Conservation (phyloP, 2,797 vertebrate species). For the Pterois miles region DNA sequence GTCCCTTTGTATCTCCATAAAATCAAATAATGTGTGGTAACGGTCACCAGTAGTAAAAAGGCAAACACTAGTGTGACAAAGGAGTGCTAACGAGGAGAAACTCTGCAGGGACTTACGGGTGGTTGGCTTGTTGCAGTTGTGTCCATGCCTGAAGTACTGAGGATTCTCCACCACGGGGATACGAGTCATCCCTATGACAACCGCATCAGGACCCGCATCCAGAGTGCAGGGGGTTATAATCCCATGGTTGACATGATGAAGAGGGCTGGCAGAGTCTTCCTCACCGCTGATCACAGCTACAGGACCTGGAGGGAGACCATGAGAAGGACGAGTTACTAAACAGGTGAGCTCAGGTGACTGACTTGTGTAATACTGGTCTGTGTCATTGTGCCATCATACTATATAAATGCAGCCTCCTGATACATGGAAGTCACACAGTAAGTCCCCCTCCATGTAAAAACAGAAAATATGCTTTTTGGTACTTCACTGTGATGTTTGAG, state of each 20-base stretch:
- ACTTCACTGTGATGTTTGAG: not conserved
- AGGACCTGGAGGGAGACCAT: constrained; percentile 83
- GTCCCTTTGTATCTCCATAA: not conserved
- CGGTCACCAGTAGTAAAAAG: not conserved
- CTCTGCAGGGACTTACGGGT: constrained; percentile 88
- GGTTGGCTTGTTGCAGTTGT: constrained; percentile 96
- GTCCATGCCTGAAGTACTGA: constrained; percentile 97
- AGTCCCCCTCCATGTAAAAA: not conserved
- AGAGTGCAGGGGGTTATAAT: constrained; percentile 94
- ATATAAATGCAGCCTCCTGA: not conserved
- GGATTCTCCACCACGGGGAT: constrained; percentile 98
- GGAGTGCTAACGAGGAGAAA: not conserved
- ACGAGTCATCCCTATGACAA: constrained; percentile 98
- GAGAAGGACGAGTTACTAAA: not conserved
- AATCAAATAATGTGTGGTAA: not conserved
- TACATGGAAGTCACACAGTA: not conserved
- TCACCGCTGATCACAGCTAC: constrained; percentile 98
- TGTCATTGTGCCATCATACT: not conserved
- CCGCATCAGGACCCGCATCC: constrained; percentile 92
- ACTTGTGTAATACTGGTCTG: not conserved
- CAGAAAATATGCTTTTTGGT: not conserved
- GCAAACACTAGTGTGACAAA: not conserved
- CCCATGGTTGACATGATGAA: constrained; percentile 98
- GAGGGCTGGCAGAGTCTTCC: constrained; percentile 98
- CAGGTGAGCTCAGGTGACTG: not conserved